Evolutionary conservation across 2,113 vertebrate species (phyloP), one percentile per base, ranked within the genome.

Genomic region (Amazona vittata): DNA sequence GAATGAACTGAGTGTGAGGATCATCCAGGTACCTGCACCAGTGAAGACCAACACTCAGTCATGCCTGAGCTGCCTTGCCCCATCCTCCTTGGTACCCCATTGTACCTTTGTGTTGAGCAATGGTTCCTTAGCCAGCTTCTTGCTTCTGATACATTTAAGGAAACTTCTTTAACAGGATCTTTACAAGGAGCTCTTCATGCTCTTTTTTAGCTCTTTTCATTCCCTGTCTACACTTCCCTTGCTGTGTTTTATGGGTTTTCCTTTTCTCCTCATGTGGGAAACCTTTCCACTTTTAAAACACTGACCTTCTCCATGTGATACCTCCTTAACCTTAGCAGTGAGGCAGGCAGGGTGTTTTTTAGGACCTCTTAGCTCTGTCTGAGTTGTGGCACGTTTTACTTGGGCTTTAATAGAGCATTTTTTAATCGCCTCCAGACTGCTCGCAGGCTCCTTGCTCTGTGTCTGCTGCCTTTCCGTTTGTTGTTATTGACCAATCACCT

Each of bases 401-500:
- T 50, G 62, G 57, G 69, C 47, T 96, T 95, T 95, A 95, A 89
- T 37, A 67, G 77, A 91, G 55, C 47, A 41, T 67, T 91, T 90
- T 94, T 97, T 93, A 96, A 93, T 96, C 59, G 0, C 77, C 68
- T 86, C 94, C 96, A 94, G 96, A 91, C 87, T 52, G 49, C 81
- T 93, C 18, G 53, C 87, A 93, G 92, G 59, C 96, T 96, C 88
- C 87, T 86, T 62, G 73, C 81, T 91, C 59, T 83, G 84, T 77
- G 68, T 10, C 87, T 67, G 83, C 39, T 93, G 75, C 50, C 52
- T 92, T 83, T 89, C 1, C 7, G 43, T 89, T 94, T 95, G 94
- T 91, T 96, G 93, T 94, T 97, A 94, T 96, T 97, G 96, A 96
- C 94, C 86, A 89, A 95, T 87, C 86, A 84, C 89, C 89, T 95